These are phyloP conservation scores for Enteromius fasciolatus DNA, from an alignment of 2,797 vertebrate species.

Conservation along the genomic window DNA sequence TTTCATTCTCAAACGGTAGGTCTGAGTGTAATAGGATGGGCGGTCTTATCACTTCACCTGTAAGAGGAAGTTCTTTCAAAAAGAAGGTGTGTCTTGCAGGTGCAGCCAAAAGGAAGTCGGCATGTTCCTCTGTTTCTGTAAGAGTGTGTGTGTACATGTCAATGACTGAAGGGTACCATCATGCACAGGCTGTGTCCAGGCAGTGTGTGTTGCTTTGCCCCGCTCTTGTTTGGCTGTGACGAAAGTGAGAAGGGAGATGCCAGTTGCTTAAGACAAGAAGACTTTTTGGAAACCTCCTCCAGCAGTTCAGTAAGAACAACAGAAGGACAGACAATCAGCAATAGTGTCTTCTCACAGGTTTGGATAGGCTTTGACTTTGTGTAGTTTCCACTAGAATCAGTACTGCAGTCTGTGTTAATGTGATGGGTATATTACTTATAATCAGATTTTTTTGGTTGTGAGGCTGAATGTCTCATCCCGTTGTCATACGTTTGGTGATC, in stretches of 20 bases:
- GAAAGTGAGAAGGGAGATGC: slow-evolving; percentile 44
- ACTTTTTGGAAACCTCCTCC: slow-evolving; percentile 53
- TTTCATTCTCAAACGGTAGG: slow-evolving; percentile 38
- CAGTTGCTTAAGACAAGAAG: slow-evolving; percentile 52
- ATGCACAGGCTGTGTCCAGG: slow-evolving; percentile 58
- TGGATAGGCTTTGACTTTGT: background rate
- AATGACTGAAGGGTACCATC: slow-evolving; percentile 7
- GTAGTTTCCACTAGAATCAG: background rate
- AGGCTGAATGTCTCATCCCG: background rate
- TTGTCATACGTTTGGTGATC: background rate
- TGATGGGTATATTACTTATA: background rate
- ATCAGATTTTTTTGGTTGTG: background rate
- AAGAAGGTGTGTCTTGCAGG: slow-evolving; percentile 48
- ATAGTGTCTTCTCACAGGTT: slow-evolving; percentile 48
- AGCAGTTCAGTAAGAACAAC: slow-evolving; percentile 19
- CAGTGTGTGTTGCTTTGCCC: slow-evolving; percentile 57
- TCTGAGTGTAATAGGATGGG: slow-evolving; percentile 29
- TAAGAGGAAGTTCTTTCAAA: slow-evolving; percentile 41
- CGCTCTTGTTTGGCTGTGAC: slow-evolving; percentile 45
- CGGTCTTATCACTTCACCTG: slow-evolving; percentile 49
- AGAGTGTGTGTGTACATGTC: slow-evolving; percentile 3
- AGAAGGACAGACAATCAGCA: slow-evolving; percentile 3
- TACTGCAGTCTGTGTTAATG: background rate
- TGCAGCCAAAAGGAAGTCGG: slow-evolving; percentile 43
- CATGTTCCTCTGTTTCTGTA: background rate